phyloP scores from a whole-genome alignment of 2,113 vertebrate genomes.

The Tragelaphus buxtoni region DNA sequence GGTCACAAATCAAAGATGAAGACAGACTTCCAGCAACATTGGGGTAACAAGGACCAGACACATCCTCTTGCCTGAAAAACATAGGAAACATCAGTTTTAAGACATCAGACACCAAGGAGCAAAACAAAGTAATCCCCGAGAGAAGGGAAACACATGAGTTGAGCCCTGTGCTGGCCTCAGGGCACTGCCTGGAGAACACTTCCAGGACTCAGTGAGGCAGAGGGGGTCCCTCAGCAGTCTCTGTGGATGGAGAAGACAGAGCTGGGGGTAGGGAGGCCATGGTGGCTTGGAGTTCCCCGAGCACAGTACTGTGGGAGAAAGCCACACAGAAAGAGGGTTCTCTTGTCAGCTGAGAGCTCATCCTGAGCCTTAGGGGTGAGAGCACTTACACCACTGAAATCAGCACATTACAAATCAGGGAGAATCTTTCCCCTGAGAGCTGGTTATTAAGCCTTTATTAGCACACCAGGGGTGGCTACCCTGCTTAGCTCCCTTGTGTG shows the following conservation, averaged over 20 bases:
- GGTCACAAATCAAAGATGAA: not conserved
- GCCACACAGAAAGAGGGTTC: not conserved
- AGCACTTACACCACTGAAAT: not conserved
- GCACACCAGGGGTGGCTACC: not conserved
- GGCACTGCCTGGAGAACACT: not conserved
- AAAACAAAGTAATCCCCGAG: not conserved
- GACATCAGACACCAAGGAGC: not conserved
- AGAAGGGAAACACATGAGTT: not conserved
- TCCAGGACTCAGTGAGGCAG: not conserved
- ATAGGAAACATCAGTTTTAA: not conserved
- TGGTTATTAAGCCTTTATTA: not conserved
- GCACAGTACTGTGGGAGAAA: not conserved
- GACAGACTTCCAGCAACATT: not conserved
- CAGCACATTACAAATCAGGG: not conserved
- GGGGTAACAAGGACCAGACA: not conserved
- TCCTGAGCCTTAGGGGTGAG: not conserved
- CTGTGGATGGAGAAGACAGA: not conserved
- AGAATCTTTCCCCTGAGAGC: not conserved
- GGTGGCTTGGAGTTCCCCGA: not conserved
- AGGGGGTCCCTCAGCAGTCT: rapidly evolving
- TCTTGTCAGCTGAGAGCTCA: not conserved
- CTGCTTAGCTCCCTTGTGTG: not conserved
- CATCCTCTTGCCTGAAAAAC: not conserved
- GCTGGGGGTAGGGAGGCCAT: not conserved
- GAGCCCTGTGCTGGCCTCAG: too few species aligned